Conservation (phyloP, 1,140 invertebrate species). For the Lepidurus packardi region DNA sequence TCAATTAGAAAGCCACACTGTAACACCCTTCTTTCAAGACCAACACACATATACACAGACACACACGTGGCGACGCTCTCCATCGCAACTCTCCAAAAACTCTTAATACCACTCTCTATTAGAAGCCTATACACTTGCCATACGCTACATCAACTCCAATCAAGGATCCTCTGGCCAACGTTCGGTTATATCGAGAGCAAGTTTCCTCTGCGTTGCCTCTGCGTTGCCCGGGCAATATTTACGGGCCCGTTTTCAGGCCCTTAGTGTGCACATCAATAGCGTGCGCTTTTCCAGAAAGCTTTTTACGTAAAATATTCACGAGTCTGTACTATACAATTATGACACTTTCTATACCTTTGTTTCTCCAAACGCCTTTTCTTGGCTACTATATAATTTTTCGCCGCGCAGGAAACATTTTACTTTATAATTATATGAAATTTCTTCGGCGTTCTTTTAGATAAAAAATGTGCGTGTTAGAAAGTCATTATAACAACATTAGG, state of each 20-base stretch:
- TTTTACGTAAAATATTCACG: background rate
- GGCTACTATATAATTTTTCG: background rate
- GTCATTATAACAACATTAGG: background rate
- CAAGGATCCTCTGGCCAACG: background rate
- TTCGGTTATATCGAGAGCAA: background rate
- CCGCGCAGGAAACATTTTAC: background rate
- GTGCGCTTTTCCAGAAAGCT: background rate
- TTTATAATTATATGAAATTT: background rate
- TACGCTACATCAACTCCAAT: slow-evolving; percentile 18
- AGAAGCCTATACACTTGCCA: background rate
- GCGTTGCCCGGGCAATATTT: background rate
- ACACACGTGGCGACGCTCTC: background rate
- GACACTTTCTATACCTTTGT: background rate
- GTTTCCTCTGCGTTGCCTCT: background rate
- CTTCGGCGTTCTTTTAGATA: background rate
- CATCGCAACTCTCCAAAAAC: background rate
- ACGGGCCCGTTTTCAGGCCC: background rate
- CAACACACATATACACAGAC: background rate
- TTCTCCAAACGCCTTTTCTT: background rate
- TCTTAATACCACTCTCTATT: background rate
- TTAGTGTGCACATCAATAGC: background rate
- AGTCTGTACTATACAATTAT: background rate
- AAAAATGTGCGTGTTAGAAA: background rate
- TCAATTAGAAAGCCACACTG: slow-evolving; percentile 16
- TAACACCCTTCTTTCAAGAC: background rate